A percentile compares a stretch with the other conserved stretches of the same genome.
These are phyloP conservation scores for Leucophenga maculata DNA, from an alignment of 2,888 invertebrate species.

Conservation along the genomic window DNA sequence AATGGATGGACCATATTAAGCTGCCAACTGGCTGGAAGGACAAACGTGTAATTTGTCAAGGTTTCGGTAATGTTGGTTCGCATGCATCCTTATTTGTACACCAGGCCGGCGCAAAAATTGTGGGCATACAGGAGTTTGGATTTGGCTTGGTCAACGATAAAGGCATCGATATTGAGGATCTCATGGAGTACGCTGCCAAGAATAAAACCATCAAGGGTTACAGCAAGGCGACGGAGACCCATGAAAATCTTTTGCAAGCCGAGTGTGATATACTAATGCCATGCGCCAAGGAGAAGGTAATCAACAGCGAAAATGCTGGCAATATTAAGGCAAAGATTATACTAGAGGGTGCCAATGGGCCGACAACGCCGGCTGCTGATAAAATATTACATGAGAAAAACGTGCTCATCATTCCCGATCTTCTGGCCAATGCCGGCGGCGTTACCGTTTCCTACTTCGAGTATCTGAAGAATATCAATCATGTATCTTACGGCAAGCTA, in stretches of 20 bases:
- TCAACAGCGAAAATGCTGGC: slow-evolving; percentile 91
- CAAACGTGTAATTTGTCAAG: slow-evolving; percentile 95
- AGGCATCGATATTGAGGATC: slow-evolving; percentile 83
- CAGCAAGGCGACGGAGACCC: slow-evolving; percentile 89
- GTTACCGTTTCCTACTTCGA: slow-evolving; percentile 99
- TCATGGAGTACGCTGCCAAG: slow-evolving; percentile 84
- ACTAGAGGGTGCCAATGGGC: slow-evolving; percentile 97
- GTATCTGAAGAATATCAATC: slow-evolving; percentile 98
- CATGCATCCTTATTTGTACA: slow-evolving; percentile 95
- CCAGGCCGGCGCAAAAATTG: slow-evolving; percentile 92
- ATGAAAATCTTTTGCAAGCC: slow-evolving; percentile 87
- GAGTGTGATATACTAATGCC: slow-evolving; percentile 97
- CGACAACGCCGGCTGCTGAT: slow-evolving; percentile 96
- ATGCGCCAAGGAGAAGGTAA: slow-evolving; percentile 95
- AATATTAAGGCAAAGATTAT: slow-evolving; percentile 93
- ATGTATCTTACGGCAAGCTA: slow-evolving; percentile 96
- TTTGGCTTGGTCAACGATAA: slow-evolving; percentile 89
- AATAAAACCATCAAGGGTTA: slow-evolving; percentile 93
- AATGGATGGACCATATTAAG: slow-evolving; percentile 94
- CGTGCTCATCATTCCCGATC: slow-evolving; percentile 92
- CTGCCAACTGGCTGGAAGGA: slow-evolving; percentile 94
- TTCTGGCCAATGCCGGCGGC: slow-evolving; percentile 93
- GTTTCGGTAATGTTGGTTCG: slow-evolving; percentile 98
- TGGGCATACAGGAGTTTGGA: slow-evolving; percentile 93
- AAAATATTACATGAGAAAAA: slow-evolving; percentile 89